phyloP scores from a whole-genome alignment of 2,888 invertebrate genomes.

The Eretmocerus hayati region DNA sequence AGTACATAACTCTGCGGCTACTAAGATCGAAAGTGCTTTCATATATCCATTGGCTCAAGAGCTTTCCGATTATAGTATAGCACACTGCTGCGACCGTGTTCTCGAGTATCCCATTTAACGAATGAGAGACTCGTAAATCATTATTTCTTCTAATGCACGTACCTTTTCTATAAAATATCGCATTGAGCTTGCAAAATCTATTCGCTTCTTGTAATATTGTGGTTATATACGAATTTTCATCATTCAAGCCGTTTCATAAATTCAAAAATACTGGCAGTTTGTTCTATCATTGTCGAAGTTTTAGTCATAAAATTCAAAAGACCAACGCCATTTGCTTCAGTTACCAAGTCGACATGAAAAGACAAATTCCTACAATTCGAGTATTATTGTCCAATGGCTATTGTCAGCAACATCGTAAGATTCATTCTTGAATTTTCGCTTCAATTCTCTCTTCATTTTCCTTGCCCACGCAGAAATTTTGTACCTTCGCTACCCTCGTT shows the following conservation, averaged over 20 bases:
- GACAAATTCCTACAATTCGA: conserved; percentile 7
- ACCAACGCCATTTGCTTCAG: conserved; percentile 1
- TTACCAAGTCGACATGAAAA: conserved; percentile 2
- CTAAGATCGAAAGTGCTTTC: conserved; percentile 1
- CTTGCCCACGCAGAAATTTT: not conserved
- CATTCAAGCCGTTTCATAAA: conserved; percentile 12
- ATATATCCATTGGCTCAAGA: not conserved
- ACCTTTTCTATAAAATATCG: not conserved
- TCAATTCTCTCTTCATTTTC: too few species aligned
- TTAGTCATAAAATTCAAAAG: conserved; percentile 8
- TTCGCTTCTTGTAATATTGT: conserved; percentile 8
- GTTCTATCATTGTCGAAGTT: conserved; percentile 1
- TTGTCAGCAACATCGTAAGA: too few species aligned
- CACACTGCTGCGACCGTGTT: conserved; percentile 6
- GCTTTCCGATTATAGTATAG: not conserved
- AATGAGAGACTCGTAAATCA: conserved; percentile 4
- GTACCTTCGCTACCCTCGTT: not conserved
- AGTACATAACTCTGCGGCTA: too few species aligned
- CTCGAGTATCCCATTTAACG: conserved; percentile 1
- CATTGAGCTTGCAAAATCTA: conserved; percentile 9
- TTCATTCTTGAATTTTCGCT: too few species aligned
- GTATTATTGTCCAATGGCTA: conserved; percentile 11
- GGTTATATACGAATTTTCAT: conserved; percentile 10
- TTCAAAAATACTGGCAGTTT: not conserved
- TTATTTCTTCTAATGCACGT: not conserved